phyloP scores from a whole-genome alignment of 2,888 invertebrate species.

The Cheilosia variabilis region DNA sequence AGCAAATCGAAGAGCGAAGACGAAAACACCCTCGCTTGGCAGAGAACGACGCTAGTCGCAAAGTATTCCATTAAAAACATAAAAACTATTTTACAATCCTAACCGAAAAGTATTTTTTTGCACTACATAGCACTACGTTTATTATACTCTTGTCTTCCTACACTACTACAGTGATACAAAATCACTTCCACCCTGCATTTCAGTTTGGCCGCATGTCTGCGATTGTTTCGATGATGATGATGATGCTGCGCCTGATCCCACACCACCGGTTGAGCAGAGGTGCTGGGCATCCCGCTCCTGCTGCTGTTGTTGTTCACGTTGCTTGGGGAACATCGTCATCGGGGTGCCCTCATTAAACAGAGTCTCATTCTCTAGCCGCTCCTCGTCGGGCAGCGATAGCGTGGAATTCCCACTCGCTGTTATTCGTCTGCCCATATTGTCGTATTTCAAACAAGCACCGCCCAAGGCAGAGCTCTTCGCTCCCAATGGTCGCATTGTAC shows the following conservation, averaged over 20 bases:
- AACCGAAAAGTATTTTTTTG: slow-evolving; percentile 16
- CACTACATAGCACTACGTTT: slow-evolving; percentile 55
- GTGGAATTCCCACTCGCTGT: slow-evolving; percentile 95
- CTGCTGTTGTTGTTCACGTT: slow-evolving; percentile 76
- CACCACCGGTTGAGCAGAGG: slow-evolving; percentile 32
- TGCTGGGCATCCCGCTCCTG: slow-evolving; percentile 71
- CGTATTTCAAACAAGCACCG: slow-evolving; percentile 87
- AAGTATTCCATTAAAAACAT: slow-evolving; percentile 10
- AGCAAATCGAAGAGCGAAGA: not conserved
- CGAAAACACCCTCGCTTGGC: not conserved
- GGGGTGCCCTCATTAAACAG: slow-evolving; percentile 81
- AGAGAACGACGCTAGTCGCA: not conserved
- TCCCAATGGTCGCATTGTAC: slow-evolving; percentile 78
- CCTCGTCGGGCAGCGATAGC: slow-evolving; percentile 90
- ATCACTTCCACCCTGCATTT: slow-evolving; percentile 79
- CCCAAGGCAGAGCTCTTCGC: slow-evolving; percentile 77
- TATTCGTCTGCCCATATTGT: slow-evolving; percentile 95
- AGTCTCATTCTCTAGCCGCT: slow-evolving; percentile 82
- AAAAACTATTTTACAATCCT: slow-evolving; percentile 45
- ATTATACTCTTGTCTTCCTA: slow-evolving; percentile 39
- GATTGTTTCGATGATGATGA: slow-evolving; percentile 76
- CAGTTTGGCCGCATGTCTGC: slow-evolving; percentile 72
- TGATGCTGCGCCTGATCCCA: slow-evolving; percentile 75
- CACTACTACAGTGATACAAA: slow-evolving; percentile 84
- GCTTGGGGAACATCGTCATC: slow-evolving; percentile 74